phyloP scores from a whole-genome alignment of 2,888 invertebrate genomes.

The Synergus itoensis region DNA sequence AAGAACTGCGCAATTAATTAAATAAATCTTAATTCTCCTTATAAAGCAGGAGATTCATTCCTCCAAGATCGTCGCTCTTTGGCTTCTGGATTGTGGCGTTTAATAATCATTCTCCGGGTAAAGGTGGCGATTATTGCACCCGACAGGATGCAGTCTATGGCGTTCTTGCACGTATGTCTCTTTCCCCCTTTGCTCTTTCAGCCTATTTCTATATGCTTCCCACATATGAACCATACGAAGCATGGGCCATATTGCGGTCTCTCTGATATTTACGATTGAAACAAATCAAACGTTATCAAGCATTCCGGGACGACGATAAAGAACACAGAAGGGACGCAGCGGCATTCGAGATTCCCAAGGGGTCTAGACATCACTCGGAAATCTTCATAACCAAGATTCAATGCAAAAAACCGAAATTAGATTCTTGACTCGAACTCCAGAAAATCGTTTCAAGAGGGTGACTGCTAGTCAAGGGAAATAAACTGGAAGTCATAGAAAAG shows the following conservation, averaged over 20 bases:
- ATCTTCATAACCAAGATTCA: slow-evolving; percentile 54
- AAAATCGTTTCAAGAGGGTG: too few species aligned
- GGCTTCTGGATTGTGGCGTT: neutral
- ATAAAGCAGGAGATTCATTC: neutral
- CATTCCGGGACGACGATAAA: slow-evolving; percentile 76
- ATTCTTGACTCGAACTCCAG: neutral
- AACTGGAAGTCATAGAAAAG: too few species aligned
- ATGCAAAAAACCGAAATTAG: neutral
- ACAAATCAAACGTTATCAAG: slow-evolving; percentile 78
- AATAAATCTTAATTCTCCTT: neutral
- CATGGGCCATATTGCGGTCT: slow-evolving; percentile 63
- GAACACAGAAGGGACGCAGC: slow-evolving; percentile 75
- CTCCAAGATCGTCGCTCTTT: neutral
- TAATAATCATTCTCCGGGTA: slow-evolving; percentile 43
- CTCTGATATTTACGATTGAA: slow-evolving; percentile 76
- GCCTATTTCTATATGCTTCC: slow-evolving; percentile 39
- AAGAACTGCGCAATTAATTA: neutral
- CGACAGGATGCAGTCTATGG: slow-evolving; percentile 50
- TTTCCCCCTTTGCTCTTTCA: slow-evolving; percentile 41
- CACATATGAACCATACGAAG: slow-evolving; percentile 40
- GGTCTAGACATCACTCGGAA: slow-evolving; percentile 64
- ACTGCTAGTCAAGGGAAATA: too few species aligned
- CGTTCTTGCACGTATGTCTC: slow-evolving; percentile 52
- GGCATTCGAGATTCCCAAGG: slow-evolving; percentile 70
- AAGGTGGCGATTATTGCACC: slow-evolving; percentile 54